A percentile compares a stretch with the other conserved stretches of the same genome.
These are phyloP conservation scores for Drosophila pandora DNA, from an alignment of 1,140 invertebrate genomes.

Conservation along the genomic window DNA sequence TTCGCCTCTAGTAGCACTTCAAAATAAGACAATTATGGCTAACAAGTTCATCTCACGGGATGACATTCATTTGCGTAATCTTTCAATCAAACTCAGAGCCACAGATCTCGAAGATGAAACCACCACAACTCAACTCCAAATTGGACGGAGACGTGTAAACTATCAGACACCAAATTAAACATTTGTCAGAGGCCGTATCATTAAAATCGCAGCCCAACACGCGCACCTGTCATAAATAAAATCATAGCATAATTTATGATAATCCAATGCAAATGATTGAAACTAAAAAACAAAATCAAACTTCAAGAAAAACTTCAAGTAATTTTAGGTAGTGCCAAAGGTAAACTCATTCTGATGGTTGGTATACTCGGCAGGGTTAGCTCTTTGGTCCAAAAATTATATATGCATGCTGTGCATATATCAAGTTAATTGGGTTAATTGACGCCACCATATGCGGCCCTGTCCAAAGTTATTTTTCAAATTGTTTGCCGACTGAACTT, in stretches of 20 bases:
- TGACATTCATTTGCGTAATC: constrained; percentile 69
- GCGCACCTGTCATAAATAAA: constrained; percentile 68
- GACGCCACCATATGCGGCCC: constrained; percentile 37
- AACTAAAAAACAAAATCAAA: constrained; percentile 17
- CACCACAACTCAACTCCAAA: constrained; percentile 13
- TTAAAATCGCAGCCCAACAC: constrained; percentile 32
- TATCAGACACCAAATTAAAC: constrained; percentile 53
- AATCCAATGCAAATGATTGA: constrained; percentile 63
- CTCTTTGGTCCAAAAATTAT: constrained; percentile 52
- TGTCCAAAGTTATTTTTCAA: constrained; percentile 40
- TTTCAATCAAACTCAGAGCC: constrained; percentile 53
- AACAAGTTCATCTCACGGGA: constrained; percentile 43
- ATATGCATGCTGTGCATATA: constrained; percentile 72
- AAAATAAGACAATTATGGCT: constrained; percentile 33
- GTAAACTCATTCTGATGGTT: neutral
- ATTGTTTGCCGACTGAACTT: constrained; percentile 5
- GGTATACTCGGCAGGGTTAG: constrained; percentile 9
- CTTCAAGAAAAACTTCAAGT: constrained; percentile 40
- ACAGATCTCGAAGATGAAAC: constrained; percentile 9
- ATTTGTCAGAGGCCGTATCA: constrained; percentile 38
- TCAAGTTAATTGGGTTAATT: constrained; percentile 80
- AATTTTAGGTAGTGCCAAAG: constrained; percentile 10
- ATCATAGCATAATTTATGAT: constrained; percentile 74
- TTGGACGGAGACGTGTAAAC: constrained; percentile 39
- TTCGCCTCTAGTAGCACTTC: constrained; percentile 23